Base-by-base conservation (phyloP, 1,140 invertebrate species). In the Charaxes varanes region DNA sequence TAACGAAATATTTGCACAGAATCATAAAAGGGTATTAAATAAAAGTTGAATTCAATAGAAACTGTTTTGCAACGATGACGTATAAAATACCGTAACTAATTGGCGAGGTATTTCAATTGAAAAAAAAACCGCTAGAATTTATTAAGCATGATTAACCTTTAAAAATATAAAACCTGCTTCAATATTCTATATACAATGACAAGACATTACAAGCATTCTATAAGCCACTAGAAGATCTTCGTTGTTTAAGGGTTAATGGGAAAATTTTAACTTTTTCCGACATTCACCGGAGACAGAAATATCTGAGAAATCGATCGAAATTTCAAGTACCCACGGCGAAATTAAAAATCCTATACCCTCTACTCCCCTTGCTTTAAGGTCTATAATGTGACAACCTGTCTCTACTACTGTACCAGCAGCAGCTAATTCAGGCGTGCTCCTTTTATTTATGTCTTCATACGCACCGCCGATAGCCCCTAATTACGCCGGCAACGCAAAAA, bases 401-500 rank as follows among this genome's bases (percentile, higher is more conserved):
- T 34, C 15, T 28, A 4, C 12, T 17, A 32, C 42, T 7, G 41
- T 33, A 30, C 45, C 30, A 37, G 32, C 36, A 26, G 42, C 48
- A 30, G 62, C 64, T 71, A 62, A 71, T 65, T 71, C 60, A 56
- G 40, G 44, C 45, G 57, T 55, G 50, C 53, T 42, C 63, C 38
- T 47, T 66, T 74, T 72, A 76, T 74, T 78, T 78, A 78, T 78
- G 73, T 78, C 77, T 78, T 78, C 77, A 81, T 81, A 81, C 70
- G 58, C 50, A 63, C 73, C 77, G 77, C 68, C 72, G 73, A 77
- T 78, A 69, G 68, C 56, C 66, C 70, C 73, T 79, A 81, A 81
- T 81, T 81, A 81, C 70, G 62, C 42, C 36, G 55, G 45, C 28
- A 48, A 54, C 48, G 64, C 71, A 78, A 81, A 80, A 81, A 81